A percentile compares a stretch with the other conserved stretches of the same genome.
Conservation (phyloP, 2,888 invertebrate species). For the Nomada lathburiana region DNA sequence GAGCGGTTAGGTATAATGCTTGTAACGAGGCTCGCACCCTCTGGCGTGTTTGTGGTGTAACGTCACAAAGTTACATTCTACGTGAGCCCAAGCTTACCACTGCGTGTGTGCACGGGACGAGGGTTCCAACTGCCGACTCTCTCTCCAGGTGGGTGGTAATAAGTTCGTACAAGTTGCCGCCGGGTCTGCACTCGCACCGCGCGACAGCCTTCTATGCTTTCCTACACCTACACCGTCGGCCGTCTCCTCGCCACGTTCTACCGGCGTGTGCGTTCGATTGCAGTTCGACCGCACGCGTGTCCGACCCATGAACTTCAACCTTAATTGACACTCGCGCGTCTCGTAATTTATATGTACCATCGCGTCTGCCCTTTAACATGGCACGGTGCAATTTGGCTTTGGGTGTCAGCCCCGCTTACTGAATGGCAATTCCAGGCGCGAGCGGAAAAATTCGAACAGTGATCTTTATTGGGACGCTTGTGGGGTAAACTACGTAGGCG, state of each 20-base stretch:
- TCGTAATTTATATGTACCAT: constrained; percentile 5
- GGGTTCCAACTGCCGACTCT: constrained; percentile 65
- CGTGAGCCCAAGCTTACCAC: constrained; percentile 69
- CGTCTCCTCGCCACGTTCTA: constrained; percentile 21
- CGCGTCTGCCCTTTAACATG: not conserved
- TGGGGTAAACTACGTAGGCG: too few species aligned
- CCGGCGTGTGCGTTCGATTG: constrained; percentile 25
- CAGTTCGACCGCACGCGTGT: constrained; percentile 37
- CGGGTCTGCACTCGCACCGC: constrained; percentile 55
- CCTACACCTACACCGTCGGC: not conserved
- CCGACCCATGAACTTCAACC: constrained; percentile 18
- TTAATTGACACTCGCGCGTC: constrained; percentile 45
- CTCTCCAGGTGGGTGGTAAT: constrained; percentile 72
- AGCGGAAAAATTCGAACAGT: too few species aligned
- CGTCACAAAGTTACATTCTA: constrained; percentile 80
- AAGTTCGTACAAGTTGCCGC: constrained; percentile 74
- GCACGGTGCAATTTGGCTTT: too few species aligned
- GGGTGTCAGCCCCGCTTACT: too few species aligned
- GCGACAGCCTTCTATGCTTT: constrained; percentile 59
- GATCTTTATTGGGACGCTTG: too few species aligned
- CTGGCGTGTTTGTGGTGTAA: constrained; percentile 81
- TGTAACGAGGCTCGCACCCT: constrained; percentile 80
- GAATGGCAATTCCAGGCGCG: too few species aligned
- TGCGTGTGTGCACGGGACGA: constrained; percentile 65
- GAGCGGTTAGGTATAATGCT: constrained; percentile 80